phyloP scores from a whole-genome alignment of 2,888 invertebrate species.

The Schizaphis graminum region DNA sequence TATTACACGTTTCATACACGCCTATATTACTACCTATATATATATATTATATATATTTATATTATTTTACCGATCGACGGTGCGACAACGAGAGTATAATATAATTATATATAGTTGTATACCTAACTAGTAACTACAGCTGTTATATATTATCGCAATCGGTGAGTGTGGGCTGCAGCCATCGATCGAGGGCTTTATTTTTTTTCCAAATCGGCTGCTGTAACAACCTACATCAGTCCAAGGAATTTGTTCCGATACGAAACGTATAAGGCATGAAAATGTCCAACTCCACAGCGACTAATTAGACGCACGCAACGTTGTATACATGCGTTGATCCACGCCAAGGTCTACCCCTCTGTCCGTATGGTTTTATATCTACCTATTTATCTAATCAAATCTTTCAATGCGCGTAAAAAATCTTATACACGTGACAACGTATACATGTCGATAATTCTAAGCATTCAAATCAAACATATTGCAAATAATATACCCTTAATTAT shows the following conservation, averaged over 20 bases:
- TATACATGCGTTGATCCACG: neutral
- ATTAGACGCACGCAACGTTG: slow-evolving; percentile 17
- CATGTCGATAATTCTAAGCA: neutral
- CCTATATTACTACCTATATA: neutral
- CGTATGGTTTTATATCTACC: neutral
- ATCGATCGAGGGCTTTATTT: neutral
- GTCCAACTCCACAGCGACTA: slow-evolving; percentile 25
- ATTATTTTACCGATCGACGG: neutral
- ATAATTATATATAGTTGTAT: neutral
- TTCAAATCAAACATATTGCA: neutral
- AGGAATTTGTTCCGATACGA: slow-evolving; percentile 29
- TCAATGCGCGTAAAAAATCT: neutral
- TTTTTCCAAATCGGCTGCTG: neutral
- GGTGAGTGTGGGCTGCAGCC: neutral
- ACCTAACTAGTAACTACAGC: neutral
- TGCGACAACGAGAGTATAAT: neutral
- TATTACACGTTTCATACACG: neutral
- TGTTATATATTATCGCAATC: neutral
- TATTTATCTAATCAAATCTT: neutral
- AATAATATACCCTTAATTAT: neutral
- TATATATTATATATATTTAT: too few species aligned
- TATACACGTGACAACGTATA: neutral
- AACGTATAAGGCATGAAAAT: slow-evolving; percentile 49
- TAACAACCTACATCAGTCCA: slow-evolving; percentile 7
- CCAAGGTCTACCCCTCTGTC: slow-evolving; percentile 16